Conservation (phyloP, 2,113 vertebrate species). For the Craseonycteris thonglongyai region DNA sequence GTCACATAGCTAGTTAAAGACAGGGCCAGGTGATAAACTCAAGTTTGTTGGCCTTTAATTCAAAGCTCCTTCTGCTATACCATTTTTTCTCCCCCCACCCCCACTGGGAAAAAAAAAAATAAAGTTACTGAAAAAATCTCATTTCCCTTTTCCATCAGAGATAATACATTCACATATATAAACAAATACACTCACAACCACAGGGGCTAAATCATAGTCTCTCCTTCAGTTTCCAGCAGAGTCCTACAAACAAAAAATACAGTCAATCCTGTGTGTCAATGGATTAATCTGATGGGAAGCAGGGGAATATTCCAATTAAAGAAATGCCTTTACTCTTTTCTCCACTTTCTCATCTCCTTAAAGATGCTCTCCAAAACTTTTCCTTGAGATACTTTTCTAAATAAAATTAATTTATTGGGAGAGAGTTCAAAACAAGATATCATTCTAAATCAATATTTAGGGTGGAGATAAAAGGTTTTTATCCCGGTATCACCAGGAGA, state of each 20-base stretch:
- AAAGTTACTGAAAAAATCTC: neutral
- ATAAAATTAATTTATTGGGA: slow-evolving; percentile 39
- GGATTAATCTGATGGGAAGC: neutral
- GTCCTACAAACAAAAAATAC: neutral
- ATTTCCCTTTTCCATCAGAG: neutral
- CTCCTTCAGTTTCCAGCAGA: neutral
- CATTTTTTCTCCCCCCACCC: neutral
- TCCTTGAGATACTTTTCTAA: slow-evolving; percentile 1
- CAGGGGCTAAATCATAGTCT: neutral
- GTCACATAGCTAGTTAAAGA: neutral
- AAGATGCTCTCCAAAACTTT: neutral
- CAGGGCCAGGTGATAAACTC: neutral
- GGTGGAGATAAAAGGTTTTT: slow-evolving; percentile 7
- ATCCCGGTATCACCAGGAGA: neutral
- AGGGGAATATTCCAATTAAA: neutral
- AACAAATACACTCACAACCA: rapidly evolving
- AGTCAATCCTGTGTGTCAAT: too few species aligned
- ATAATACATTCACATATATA: neutral
- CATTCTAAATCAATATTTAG: slow-evolving; percentile 43
- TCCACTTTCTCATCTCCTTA: neutral
- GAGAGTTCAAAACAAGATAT: slow-evolving; percentile 32
- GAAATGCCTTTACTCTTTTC: neutral
- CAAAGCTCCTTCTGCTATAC: neutral
- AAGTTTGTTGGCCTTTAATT: neutral
- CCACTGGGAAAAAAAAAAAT: too few species aligned